Evolutionary conservation across 35 echinoderm and acorn worm genomes (phyloP), one percentile per base, ranked within the genome.

Genomic region (Ophiothrix spiculata): DNA sequence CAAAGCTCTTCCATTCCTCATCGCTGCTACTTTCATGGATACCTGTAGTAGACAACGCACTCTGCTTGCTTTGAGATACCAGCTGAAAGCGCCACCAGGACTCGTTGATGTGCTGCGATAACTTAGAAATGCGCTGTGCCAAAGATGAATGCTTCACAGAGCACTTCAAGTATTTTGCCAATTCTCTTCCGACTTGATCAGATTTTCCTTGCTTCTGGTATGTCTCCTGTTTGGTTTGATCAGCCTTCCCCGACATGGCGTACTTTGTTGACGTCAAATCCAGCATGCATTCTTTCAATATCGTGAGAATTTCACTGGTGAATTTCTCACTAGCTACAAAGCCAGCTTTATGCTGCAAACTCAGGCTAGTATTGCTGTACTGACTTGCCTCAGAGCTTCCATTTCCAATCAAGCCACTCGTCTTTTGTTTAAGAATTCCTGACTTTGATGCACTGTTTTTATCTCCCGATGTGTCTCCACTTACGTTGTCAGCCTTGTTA

Each of bases 41-140:
- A 32, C n/a, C n/a, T n/a, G n/a, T n/a, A n/a, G n/a, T n/a, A n/a
- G n/a, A n/a, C n/a, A n/a, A n/a, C 64, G 42, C 37, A 31, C 31
- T 4, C 31, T 64, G 60, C 31, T 77, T 21, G 38, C 54, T 82
- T 41, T 98, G 82, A 0, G 92, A 91, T 11, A 98, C 95, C 29
- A 98, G 86, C 74, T 91, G 95, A 79, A 85, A 98, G 39, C 95
- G 88, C 95, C 95, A 98, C 82, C 89, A 86, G 15, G 95, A 91
- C 80, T 98, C 95, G 49, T 98, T 98, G 42, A 94, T 91, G 39
- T 82, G 81, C 60, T 98, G 85, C 1, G 89, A 86, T 12, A 98
- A 77, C 54, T 74, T 83, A 0, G 92, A 88, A 77, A 98, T 93
- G 69, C 86, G 93, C 31, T 89, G 89, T 15, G 93, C 89, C 81